A percentile compares a stretch with the other conserved stretches of the same genome.
phyloP scores from a whole-genome alignment of 2,888 invertebrate species.

The Acanthosepion pharaonis region DNA sequence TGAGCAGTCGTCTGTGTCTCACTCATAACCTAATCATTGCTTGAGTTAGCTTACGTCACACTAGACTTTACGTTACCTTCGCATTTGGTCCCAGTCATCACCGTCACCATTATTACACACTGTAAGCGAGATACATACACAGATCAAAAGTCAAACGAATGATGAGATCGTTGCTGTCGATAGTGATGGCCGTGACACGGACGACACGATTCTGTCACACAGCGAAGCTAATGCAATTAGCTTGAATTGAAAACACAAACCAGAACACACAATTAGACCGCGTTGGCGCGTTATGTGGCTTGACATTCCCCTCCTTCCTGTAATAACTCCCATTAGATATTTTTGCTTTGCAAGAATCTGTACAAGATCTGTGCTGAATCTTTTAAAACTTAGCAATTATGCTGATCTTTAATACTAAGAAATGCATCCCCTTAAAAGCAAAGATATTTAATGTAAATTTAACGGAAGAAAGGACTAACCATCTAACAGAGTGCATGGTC shows the following conservation, averaged over 20 bases:
- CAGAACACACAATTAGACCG: background rate
- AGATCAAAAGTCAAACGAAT: background rate
- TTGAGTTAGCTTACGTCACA: too few species aligned
- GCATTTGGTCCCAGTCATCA: too few species aligned
- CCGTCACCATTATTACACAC: too few species aligned
- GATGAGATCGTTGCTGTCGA: background rate
- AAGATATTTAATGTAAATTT: too few species aligned
- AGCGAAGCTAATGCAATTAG: background rate
- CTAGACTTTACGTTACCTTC: too few species aligned
- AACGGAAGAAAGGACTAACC: too few species aligned
- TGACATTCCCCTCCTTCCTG: background rate
- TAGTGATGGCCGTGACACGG: background rate
- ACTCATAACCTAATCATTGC: too few species aligned
- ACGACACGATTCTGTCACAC: background rate
- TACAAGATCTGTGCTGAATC: background rate
- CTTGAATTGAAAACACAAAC: background rate
- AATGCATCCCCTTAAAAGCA: too few species aligned
- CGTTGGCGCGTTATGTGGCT: background rate
- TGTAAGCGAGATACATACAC: background rate
- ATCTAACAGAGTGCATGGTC: too few species aligned
- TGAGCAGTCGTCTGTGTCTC: too few species aligned
- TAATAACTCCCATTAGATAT: background rate
- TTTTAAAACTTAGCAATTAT: too few species aligned
- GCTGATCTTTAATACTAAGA: too few species aligned
- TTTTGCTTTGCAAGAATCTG: background rate